Conservation (phyloP, 1,140 invertebrate species). For the Calephelis virginiensis region DNA sequence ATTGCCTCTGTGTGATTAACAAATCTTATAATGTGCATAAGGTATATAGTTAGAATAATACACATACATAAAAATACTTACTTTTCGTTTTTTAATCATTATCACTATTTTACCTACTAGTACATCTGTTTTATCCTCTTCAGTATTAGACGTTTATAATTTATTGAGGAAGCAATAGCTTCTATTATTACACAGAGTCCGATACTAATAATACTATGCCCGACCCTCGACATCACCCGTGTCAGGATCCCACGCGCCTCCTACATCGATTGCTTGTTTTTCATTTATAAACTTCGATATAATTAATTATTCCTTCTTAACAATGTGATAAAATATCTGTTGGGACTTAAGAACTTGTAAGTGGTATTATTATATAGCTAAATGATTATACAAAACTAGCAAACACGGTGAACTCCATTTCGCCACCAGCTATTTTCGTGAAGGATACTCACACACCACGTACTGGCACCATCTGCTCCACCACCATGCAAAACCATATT, state of each 20-base stretch:
- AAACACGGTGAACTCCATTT: too few relatives aligned
- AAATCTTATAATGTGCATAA: too few relatives aligned
- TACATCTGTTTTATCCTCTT: constrained; percentile 19
- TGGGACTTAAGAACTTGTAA: neutral
- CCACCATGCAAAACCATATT: too few relatives aligned
- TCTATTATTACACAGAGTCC: constrained; percentile 47
- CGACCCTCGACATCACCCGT: constrained; percentile 34
- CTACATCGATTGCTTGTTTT: constrained; percentile 19
- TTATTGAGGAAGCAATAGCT: constrained; percentile 54
- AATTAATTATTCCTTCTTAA: constrained; percentile 1
- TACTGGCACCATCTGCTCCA: too few relatives aligned
- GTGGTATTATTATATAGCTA: too few relatives aligned
- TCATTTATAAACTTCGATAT: constrained; percentile 7
- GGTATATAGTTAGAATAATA: too few relatives aligned
- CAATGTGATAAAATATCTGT: constrained; percentile 1
- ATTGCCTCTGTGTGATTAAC: too few relatives aligned
- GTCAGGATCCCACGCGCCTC: constrained; percentile 27
- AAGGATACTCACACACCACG: too few relatives aligned
- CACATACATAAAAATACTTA: too few relatives aligned
- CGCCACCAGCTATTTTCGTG: too few relatives aligned
- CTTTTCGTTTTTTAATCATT: neutral
- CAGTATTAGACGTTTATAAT: constrained; percentile 45
- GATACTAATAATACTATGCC: constrained; percentile 33
- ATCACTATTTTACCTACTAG: neutral
- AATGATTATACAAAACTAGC: too few relatives aligned